Evolutionary conservation across 2,113 vertebrate species (phyloP).

Genomic region (Tachuris rubrigastra): DNA sequence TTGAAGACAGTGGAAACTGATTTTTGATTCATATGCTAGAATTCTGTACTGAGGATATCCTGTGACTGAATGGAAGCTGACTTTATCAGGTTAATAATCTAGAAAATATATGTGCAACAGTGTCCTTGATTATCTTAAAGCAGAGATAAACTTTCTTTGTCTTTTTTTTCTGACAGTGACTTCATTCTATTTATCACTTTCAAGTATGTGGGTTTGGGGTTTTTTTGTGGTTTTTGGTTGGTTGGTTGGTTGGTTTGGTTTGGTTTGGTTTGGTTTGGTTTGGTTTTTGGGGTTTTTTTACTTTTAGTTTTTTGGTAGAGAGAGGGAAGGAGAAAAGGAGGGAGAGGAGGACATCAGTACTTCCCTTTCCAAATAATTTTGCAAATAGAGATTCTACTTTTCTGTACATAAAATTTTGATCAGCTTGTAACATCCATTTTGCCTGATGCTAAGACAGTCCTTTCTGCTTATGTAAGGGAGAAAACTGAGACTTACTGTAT

Average conservation of each 20-base stretch:
- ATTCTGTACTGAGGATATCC: background rate
- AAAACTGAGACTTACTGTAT: background rate
- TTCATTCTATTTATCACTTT: background rate
- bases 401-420: background rate
- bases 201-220: background rate
- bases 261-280: no score
- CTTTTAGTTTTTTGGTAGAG: background rate
- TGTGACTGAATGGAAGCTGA: background rate
- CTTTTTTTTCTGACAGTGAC: background rate
- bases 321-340: background rate
- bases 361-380: background rate
- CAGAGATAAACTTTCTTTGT: background rate
- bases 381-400: background rate
- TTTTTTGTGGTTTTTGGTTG: background rate
- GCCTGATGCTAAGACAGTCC: background rate
- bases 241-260: no score
- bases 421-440: background rate
- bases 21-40: background rate
- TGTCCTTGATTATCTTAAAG: background rate
- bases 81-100: background rate
- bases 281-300: no score
- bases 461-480: background rate
- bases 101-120: background rate
- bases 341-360: background rate
- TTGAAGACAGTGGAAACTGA: background rate